Evolutionary conservation across 2,113 vertebrate species (phyloP), one percentile per base, ranked within the genome.

Genomic region (Poeciliopsis turrubarensis): DNA sequence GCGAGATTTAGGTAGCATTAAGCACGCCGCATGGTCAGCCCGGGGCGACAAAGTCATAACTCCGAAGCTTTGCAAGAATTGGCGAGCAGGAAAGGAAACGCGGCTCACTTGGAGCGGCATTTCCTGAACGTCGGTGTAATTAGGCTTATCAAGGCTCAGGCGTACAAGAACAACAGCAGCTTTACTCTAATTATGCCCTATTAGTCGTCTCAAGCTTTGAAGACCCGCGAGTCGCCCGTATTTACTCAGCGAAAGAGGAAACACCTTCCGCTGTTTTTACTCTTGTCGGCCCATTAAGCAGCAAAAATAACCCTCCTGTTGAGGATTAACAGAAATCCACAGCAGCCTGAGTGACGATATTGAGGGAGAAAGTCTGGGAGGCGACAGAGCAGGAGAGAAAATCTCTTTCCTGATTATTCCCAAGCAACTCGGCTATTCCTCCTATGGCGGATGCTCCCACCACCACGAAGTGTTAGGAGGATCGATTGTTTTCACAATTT

Each of bases 61-160:
- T 19, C 17, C 1, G 1, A 17, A 57, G 57, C 70, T 37, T 15
- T 54, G 68, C 27, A 25, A 34, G 68, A 22, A 61, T 73, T 62
- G 19, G 60, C 4, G 57, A 67, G 63, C 67, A 39, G 67, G 19
- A 60, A 65, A 54, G 71, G 79, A 84, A 81, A 72, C 57, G 29
- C 19, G 26, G 60, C 81, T 67, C 72, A 13, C 70, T 79, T 25
- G 70, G 54, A 70, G 65, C 73, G 83, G 82, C 79, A 88, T 88
- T 89, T 91, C 90, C 86, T 86, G 76, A 65, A 68, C n/a, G 61
- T 34, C 44, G 76, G 72, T 51, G 47, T 83, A 71, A 89, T 89
- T 54, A 87, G 39, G 19, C 27, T 61, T 39, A 81, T 70, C 69
- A 57, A 30, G 67, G 68, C 32, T 44, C 80, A 72, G 67, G 75